phyloP scores from a whole-genome alignment of 1,140 invertebrate genomes.

The Scylla paramamosain region DNA sequence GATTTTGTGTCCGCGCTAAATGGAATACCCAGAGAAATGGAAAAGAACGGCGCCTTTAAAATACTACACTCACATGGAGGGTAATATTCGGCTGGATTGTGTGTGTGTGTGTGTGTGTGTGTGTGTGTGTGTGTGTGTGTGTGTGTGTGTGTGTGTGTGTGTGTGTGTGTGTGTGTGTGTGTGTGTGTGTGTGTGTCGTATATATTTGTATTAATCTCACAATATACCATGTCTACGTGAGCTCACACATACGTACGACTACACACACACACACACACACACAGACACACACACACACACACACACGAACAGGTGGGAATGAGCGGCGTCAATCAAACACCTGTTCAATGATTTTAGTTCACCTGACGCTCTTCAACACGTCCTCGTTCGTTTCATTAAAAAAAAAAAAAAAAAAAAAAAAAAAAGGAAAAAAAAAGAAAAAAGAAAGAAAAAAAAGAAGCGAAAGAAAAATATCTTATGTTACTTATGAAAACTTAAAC shows the following conservation, averaged over 20 bases:
- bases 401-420: too few relatives aligned
- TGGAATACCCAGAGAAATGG: slow-evolving; percentile 37
- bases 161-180: slow-evolving; percentile 17
- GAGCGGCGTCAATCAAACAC: too few relatives aligned
- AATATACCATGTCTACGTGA: background rate
- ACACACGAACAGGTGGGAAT: too few relatives aligned
- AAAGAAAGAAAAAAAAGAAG: too few relatives aligned
- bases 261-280: too few relatives aligned
- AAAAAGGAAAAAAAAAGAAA: too few relatives aligned
- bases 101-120: slow-evolving; percentile 20
- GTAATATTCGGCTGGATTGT: background rate
- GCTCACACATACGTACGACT: too few relatives aligned
- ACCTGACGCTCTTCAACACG: too few relatives aligned
- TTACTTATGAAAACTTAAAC: background rate
- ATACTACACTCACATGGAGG: background rate
- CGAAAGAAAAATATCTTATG: too few relatives aligned
- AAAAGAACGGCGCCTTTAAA: slow-evolving; percentile 1
- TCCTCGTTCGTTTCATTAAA: too few relatives aligned
- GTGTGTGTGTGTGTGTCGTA: background rate
- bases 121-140: slow-evolving; percentile 20
- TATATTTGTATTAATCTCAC: background rate
- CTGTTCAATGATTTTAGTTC: too few relatives aligned
- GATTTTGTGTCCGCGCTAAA: slow-evolving; percentile 40
- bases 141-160: slow-evolving; percentile 6
- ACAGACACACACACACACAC: too few relatives aligned